Evolutionary conservation across 2,797 vertebrate genomes (phyloP).

Genomic region (Varecia variegata): DNA sequence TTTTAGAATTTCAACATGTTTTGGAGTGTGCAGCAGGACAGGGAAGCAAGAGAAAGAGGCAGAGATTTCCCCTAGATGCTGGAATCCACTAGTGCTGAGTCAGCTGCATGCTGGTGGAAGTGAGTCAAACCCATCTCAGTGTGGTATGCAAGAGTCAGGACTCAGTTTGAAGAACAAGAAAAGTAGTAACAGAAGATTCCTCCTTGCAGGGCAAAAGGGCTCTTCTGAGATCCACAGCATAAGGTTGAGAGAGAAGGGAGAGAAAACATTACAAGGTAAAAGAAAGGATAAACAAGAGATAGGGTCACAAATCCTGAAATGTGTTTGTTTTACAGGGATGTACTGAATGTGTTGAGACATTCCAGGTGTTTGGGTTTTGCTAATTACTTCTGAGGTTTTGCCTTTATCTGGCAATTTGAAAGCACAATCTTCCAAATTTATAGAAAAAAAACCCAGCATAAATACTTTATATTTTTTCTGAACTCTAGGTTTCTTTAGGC

Average conservation of each 20-base stretch:
- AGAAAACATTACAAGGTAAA: background rate
- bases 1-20: constrained; percentile 37
- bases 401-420: background rate
- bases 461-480: background rate
- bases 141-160: background rate
- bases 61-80: background rate
- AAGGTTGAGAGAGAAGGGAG: background rate
- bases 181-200: background rate
- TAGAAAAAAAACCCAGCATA: background rate
- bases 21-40: background rate
- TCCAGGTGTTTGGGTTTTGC: background rate
- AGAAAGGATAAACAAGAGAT: background rate
- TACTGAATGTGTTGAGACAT: background rate
- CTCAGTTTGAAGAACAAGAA: background rate
- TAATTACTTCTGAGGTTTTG: background rate
- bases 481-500: background rate
- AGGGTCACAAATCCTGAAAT: background rate
- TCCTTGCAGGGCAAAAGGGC: background rate
- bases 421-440: background rate
- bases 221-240: background rate
- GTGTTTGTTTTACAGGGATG: background rate
- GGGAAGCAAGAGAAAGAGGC: background rate
- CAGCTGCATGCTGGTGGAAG: background rate
- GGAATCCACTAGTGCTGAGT: background rate
- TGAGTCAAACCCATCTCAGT: background rate